Percentiles rank a stretch among this genome's conserved stretches.
Conservation (phyloP, 2,113 vertebrate species). For the Chionomys nivalis region DNA sequence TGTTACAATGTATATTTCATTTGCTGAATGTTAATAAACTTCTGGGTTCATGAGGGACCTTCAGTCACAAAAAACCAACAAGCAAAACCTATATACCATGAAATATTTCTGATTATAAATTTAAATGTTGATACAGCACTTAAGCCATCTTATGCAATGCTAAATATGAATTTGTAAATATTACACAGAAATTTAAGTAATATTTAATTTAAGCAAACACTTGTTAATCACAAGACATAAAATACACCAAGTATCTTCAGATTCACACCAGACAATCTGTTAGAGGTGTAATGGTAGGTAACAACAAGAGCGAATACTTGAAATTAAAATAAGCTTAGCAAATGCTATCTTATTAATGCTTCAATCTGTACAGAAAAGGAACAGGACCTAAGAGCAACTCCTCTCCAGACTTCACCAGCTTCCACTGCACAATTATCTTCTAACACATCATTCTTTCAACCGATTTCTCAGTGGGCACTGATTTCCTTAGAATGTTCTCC, state of each 20-base stretch:
- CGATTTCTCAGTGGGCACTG: background rate
- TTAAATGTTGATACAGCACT: background rate
- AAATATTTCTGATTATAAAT: conserved; percentile 44
- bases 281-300: background rate
- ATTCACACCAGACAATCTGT: background rate
- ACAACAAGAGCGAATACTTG: background rate
- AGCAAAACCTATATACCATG: background rate
- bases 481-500: background rate
- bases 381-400: background rate
- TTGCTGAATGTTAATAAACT: conserved; percentile 78
- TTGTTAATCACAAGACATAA: background rate
- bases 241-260: background rate
- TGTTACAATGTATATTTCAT: conserved; percentile 67
- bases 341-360: background rate
- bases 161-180: background rate
- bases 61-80: conserved; percentile 34
- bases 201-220: background rate
- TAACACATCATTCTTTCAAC: conserved; percentile 9
- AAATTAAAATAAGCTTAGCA: conserved; percentile 2
- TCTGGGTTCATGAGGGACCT: conserved; percentile 66
- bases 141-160: background rate
- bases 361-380: background rate
- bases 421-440: background rate
- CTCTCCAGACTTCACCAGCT: background rate
- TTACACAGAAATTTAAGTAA: background rate